Evolutionary conservation across 2,113 vertebrate genomes (phyloP).

Genomic region (Desmodus rotundus): DNA sequence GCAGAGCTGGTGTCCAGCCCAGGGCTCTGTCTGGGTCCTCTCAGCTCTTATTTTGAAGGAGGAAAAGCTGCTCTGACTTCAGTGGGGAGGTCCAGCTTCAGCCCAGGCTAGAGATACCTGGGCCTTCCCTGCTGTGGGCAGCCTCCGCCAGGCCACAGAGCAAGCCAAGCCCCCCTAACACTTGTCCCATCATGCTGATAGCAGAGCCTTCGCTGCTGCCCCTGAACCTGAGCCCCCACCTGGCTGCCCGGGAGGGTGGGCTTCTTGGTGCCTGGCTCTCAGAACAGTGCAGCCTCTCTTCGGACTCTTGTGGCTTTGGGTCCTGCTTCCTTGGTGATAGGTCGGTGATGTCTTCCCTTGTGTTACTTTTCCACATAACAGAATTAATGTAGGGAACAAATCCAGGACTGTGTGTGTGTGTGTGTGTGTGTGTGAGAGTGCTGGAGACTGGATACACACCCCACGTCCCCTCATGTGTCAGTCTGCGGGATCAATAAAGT

Average conservation of each 20-base stretch:
- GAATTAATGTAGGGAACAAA: conserved; percentile 1
- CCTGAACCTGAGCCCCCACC: neutral
- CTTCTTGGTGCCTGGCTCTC: neutral
- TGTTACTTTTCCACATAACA: conserved; percentile 44
- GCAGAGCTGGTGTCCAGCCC: neutral
- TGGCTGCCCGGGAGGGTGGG: neutral
- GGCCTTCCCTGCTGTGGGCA: neutral
- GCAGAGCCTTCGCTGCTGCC: neutral
- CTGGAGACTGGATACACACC: neutral
- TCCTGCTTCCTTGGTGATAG: neutral
- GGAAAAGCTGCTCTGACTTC: neutral
- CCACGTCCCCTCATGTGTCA: neutral
- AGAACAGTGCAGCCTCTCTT: neutral
- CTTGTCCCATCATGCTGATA: fast-evolving
- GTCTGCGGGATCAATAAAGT: conserved; percentile 57
- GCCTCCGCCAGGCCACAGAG: neutral
- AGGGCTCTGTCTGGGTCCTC: neutral
- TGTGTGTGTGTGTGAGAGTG: too few relatives aligned
- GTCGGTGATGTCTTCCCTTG: neutral
- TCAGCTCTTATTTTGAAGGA: neutral
- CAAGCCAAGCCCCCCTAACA: neutral
- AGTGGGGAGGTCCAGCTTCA: neutral
- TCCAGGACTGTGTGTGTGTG: neutral
- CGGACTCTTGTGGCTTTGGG: neutral
- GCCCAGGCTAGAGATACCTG: neutral